Percentiles rank a stretch among this genome's conserved stretches.
These are phyloP conservation scores for Epinephelus fuscoguttatus DNA, from an alignment of 2,113 vertebrate species.

Conservation along the genomic window DNA sequence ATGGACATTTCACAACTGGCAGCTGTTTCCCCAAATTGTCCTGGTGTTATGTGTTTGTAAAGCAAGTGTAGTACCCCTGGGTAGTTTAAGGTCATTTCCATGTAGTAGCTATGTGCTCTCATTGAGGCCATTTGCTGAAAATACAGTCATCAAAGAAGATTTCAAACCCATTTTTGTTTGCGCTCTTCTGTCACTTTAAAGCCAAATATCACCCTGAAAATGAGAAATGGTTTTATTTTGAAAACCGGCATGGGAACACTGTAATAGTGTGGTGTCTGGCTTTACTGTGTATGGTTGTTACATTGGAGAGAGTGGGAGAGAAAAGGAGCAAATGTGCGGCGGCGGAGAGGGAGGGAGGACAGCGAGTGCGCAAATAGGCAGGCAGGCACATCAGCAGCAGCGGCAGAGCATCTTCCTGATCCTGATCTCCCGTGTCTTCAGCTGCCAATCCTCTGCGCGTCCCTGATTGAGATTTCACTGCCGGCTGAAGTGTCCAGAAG, in stretches of 20 bases:
- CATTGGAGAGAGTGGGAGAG: constrained; percentile 70
- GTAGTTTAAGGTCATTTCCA: no score
- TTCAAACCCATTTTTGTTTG: rapidly evolving
- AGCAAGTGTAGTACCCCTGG: rapidly evolving
- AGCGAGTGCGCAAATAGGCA: constrained; percentile 75
- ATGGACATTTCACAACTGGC: background rate
- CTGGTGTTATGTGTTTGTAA: background rate
- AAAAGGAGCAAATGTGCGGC: constrained; percentile 73
- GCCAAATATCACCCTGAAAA: background rate
- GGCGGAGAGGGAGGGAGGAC: constrained; percentile 75
- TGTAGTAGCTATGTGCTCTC: background rate
- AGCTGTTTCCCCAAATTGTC: background rate
- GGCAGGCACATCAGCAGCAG: constrained; percentile 73
- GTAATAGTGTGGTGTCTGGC: background rate
- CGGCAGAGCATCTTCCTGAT: constrained; percentile 72
- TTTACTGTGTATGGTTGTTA: constrained; percentile 59
- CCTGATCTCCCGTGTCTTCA: constrained; percentile 66
- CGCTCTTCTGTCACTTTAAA: background rate
- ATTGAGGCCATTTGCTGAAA: background rate
- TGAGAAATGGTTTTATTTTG: constrained; percentile 54
- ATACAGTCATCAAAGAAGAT: background rate
- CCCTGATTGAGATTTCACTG: constrained; percentile 74
- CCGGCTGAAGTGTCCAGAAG: constrained; percentile 75
- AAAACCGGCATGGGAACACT: constrained; percentile 6
- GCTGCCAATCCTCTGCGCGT: constrained; percentile 65